phyloP scores from a whole-genome alignment of 2,888 invertebrate species.

The Gibbula magus region DNA sequence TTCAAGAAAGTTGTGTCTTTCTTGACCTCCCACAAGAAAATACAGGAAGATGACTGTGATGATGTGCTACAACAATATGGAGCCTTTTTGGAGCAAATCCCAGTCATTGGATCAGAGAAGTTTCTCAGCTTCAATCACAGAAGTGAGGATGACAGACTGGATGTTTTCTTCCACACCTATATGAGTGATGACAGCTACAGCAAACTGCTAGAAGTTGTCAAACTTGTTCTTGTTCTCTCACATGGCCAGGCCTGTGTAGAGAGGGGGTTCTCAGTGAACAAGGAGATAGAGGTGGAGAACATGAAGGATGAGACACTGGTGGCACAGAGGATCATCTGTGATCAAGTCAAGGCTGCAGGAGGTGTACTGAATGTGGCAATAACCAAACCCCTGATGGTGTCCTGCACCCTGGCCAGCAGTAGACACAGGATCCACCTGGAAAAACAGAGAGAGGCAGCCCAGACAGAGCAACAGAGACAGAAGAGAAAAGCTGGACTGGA shows the following conservation, averaged over 20 bases:
- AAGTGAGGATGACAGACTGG: no score
- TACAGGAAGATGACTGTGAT: no score
- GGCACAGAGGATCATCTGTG: conserved; percentile 43
- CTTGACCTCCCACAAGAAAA: no score
- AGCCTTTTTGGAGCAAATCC: no score
- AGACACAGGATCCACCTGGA: not conserved
- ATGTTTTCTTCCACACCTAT: no score
- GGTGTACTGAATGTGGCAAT: conserved; percentile 35
- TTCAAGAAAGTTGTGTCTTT: no score
- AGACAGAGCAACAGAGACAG: not conserved
- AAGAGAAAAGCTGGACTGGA: conserved; percentile 1
- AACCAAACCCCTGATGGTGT: conserved; percentile 5
- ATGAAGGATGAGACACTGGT: conserved; percentile 41
- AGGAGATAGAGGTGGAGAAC: conserved; percentile 43
- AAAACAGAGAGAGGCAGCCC: conserved; percentile 2
- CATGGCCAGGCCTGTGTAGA: conserved; percentile 56
- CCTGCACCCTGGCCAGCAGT: no score
- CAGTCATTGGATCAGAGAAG: no score
- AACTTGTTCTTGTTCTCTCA: conserved; percentile 38
- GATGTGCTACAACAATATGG: no score
- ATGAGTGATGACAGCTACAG: no score
- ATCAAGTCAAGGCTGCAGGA: conserved; percentile 35
- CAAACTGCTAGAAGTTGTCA: no score
- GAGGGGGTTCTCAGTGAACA: conserved; percentile 54
- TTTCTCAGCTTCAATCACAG: no score